These are phyloP conservation scores for Chondrosia reniformis DNA, from an alignment of 37 sponge, comb jelly and placozoan genomes.

Conservation along the genomic window DNA sequence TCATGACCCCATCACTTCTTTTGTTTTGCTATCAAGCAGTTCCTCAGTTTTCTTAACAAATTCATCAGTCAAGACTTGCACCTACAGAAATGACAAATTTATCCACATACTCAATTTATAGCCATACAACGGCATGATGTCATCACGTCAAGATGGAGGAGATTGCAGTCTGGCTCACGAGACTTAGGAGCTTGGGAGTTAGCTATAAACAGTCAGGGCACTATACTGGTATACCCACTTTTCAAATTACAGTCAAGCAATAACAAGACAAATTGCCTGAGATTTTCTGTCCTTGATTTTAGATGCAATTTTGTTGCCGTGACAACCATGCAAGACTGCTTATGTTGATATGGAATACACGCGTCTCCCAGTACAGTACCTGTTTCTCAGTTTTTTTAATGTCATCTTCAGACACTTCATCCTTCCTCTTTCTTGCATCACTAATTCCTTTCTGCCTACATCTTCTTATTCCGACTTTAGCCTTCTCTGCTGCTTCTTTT, in stretches of 20 bases:
- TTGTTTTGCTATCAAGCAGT: constrained; percentile 46
- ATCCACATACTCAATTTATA: too few relatives aligned
- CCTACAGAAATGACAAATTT: constrained; percentile 32
- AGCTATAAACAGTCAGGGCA: too few relatives aligned
- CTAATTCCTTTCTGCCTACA: constrained; percentile 56
- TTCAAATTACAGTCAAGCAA: too few relatives aligned
- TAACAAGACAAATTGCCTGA: too few relatives aligned
- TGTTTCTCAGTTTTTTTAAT: constrained; percentile 57
- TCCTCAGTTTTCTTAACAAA: constrained; percentile 40
- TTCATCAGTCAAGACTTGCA: constrained; percentile 56
- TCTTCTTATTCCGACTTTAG: constrained; percentile 56
- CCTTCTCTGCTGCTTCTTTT: constrained; percentile 61
- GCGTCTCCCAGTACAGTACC: not conserved
- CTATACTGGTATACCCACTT: too few relatives aligned
- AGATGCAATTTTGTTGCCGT: too few relatives aligned
- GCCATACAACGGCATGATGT: too few relatives aligned
- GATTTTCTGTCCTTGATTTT: too few relatives aligned
- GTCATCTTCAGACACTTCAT: constrained; percentile 53
- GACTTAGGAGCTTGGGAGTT: too few relatives aligned
- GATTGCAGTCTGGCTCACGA: too few relatives aligned
- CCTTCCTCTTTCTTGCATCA: constrained; percentile 31
- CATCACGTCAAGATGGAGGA: too few relatives aligned
- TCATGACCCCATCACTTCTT: constrained; percentile 28
- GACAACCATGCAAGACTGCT: too few relatives aligned
- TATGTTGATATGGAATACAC: not conserved